phyloP scores from a whole-genome alignment of 2,797 vertebrate species.

The Microcaecilia unicolor region DNA sequence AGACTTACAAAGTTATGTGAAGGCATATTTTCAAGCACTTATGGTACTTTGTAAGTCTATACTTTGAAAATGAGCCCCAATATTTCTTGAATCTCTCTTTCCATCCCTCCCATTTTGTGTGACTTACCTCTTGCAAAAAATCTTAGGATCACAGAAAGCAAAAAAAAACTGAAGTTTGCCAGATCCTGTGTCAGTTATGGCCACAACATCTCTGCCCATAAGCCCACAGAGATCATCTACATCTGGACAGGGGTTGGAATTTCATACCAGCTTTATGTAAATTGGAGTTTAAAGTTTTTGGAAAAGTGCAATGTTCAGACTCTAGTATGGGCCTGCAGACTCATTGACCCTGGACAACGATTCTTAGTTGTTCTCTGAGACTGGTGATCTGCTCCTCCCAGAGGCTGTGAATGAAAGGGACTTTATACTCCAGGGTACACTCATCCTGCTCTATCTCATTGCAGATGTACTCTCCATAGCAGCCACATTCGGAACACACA shows the following conservation, averaged over 20 bases:
- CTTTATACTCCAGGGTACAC: conserved; percentile 95
- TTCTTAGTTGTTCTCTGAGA: conserved; percentile 76
- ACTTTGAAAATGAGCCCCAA: too few species aligned
- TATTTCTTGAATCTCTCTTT: too few species aligned
- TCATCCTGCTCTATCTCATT: conserved; percentile 86
- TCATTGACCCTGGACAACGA: conserved; percentile 65
- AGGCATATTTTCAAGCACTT: too few species aligned
- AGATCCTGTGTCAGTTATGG: conserved; percentile 88
- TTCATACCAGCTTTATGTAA: conserved; percentile 80
- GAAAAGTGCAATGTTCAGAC: conserved; percentile 85
- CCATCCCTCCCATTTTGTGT: too few species aligned
- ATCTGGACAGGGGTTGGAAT: conserved; percentile 89
- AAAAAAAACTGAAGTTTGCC: conserved; percentile 90
- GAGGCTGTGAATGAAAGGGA: conserved; percentile 73
- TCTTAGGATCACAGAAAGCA: conserved; percentile 76
- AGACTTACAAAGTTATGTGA: too few species aligned
- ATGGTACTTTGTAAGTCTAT: too few species aligned
- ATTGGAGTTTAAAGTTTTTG: conserved; percentile 64
- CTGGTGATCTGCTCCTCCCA: conserved; percentile 72
- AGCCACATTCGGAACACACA: conserved; percentile 81
- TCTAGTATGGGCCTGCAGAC: conserved; percentile 81
- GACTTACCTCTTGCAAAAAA: conserved; percentile 70
- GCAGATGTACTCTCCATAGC: conserved; percentile 93
- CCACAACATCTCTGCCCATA: too few species aligned
- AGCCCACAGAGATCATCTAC: conserved; percentile 94